These are phyloP conservation scores for Agriopis marginaria DNA, from an alignment of 2,888 invertebrate species.

Conservation along the genomic window DNA sequence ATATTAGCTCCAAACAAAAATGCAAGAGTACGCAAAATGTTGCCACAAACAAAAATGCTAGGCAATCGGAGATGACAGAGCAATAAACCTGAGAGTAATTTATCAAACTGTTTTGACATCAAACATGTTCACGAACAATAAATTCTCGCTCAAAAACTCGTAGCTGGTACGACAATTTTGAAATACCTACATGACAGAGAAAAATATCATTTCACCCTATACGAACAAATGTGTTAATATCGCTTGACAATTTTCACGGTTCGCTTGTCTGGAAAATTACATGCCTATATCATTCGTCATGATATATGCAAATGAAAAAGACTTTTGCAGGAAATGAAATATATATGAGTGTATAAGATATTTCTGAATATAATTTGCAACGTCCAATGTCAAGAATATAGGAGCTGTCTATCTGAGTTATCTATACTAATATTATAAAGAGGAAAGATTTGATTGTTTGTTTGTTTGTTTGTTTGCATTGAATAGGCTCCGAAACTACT, in stretches of 20 bases:
- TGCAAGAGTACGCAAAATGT: not conserved
- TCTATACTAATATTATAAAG: no score
- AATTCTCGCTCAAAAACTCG: conserved; percentile 6
- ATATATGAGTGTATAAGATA: not conserved
- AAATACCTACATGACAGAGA: conserved; percentile 8
- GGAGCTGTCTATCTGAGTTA: not conserved
- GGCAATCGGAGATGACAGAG: not conserved
- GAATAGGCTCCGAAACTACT: no score
- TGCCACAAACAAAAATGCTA: not conserved
- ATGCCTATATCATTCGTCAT: conserved; percentile 38
- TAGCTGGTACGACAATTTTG: conserved; percentile 13
- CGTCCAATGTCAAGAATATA: not conserved
- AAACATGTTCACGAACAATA: conserved; percentile 15
- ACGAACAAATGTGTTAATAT: conserved; percentile 43
- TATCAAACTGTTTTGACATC: conserved; percentile 19
- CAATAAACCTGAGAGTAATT: conserved; percentile 17
- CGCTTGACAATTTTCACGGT: conserved; percentile 42
- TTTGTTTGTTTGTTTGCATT: no score
- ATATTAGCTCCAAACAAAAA: no score
- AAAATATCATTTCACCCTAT: conserved; percentile 25
- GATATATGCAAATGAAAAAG: conserved; percentile 19
- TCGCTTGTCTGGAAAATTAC: conserved; percentile 53
- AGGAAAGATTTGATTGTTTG: no score
- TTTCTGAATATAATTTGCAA: conserved; percentile 15
- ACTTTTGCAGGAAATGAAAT: conserved; percentile 19